Base-by-base conservation (phyloP, 1,140 invertebrate genomes). In the Aradophagus sp. region DNA sequence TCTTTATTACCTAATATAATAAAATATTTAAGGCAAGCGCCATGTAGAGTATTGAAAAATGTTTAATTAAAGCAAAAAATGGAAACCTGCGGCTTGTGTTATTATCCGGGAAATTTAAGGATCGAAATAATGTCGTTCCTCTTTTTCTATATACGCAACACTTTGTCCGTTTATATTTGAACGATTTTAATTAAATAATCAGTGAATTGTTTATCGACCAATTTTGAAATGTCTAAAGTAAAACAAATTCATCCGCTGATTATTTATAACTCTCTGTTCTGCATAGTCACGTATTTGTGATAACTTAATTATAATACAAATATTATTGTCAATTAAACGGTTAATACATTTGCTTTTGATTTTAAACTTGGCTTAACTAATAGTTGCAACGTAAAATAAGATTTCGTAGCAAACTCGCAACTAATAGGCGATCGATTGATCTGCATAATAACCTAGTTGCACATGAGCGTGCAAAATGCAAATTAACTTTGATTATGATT, bases 1-100 rank as follows among this genome's bases (percentile, higher is more conserved):
- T 48, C 23, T 41, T 68, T n/a, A 38, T 62, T 62, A 62, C 55
- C 35, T 69, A 42, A 56, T 44, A 29, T 42, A 36, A 62, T 69
- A 41, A 55, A 69, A 69, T 69, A 56, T 59, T 61, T 36, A 48
- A 61, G 48, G 13, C 35, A 61, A 39, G 48, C 52, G 20, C 44
- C 34, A 14, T 13, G 32, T 20, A 59, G 27, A 32, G 26, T 45
- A 63, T 65, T 61, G 59, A 65, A 61, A 74, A 77, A 74, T 77
- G 74, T 77, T 77, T 77, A 77, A 77, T 77, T 77, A 77, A 77
- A 70, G 62, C 38, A 70, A 74, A 72, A 77, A 72, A 66, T 70
- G 62, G 74, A 75, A 77, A 75, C 68, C 68, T 73, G 73, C 7
- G 68, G 68, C 55, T 34, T 63, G 38, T 50, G 53, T 63, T 62